Conservation (phyloP, 2,888 invertebrate genomes). For the Horisme vitalbata region DNA sequence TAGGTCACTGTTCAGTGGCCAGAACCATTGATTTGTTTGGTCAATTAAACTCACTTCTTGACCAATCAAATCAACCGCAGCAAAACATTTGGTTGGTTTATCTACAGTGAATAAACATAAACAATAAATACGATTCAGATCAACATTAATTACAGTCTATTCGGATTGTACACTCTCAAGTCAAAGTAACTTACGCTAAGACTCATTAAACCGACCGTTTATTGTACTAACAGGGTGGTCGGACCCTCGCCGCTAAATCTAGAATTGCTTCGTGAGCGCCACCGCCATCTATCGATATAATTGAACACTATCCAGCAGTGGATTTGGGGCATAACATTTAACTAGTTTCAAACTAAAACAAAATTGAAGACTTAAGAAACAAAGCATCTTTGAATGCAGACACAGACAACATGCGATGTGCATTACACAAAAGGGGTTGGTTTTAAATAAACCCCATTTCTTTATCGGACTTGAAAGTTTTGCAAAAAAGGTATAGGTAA, state of each 20-base stretch:
- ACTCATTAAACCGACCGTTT: slow-evolving; percentile 42
- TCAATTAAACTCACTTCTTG: not conserved
- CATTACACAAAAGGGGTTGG: no score
- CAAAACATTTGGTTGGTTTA: not conserved
- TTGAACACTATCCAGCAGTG: slow-evolving; percentile 52
- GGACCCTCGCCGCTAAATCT: slow-evolving; percentile 44
- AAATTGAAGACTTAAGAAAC: not conserved
- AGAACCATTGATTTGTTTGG: not conserved
- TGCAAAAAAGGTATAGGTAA: no score
- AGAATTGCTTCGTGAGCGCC: slow-evolving; percentile 63
- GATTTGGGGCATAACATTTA: slow-evolving; percentile 8
- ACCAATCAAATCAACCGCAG: not conserved
- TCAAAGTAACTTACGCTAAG: slow-evolving; percentile 62
- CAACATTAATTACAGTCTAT: slow-evolving; percentile 77
- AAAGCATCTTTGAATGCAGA: not conserved
- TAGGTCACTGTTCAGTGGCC: not conserved
- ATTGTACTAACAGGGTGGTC: slow-evolving; percentile 65
- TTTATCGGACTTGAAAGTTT: no score
- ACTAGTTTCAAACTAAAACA: not conserved
- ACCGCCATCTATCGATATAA: slow-evolving; percentile 42
- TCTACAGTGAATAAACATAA: slow-evolving; percentile 35
- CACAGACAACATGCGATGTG: no score
- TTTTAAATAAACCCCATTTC: no score
- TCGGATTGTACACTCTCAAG: slow-evolving; percentile 76
- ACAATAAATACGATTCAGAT: slow-evolving; percentile 54